Evolutionary conservation across 2,888 invertebrate species (phyloP), one percentile per base, ranked within the genome.

Genomic region (Drosophila greeni): DNA sequence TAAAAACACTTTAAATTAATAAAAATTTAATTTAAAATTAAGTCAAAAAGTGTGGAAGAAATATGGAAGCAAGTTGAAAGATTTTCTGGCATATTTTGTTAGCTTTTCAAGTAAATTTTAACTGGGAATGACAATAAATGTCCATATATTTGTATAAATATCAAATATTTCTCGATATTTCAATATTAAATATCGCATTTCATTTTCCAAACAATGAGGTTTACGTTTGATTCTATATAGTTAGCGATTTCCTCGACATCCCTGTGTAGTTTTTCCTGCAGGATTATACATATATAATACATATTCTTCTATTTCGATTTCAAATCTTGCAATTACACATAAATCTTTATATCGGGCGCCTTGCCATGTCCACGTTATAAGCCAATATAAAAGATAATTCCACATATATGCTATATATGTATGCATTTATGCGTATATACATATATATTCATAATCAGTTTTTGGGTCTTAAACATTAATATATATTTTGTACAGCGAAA

Each of bases 401-500:
- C 3, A 18, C 11, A 36, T 8, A 18, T 18, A 37, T 2, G 26
- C 1, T 37, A 4, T 16, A n/a, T 9, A 11, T 24, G 16, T 29
- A 34, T 23, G 7, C 16, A 12, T 12, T 12, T 26, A 7, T 29
- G 6, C 12, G 4, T 45, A 45, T 31, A 42, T 60, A 31, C 60
- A 37, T 12, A 39, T 39, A 65, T 51, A 59, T 68, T 66, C 47
- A 59, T 59, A 39, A 58, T 67, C 47, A 34, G 42, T 34, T 39
- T 34, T 39, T 39, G 49, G 39, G 20, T 37, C 47, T 62, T 60
- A 65, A 62, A 56, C 45, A 71, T 54, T 54, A 55, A 31, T 72
- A 47, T 72, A 47, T 61, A 31, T 72, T 47, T 76, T 76, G 81
- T 76, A 76, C 81, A 78, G 64, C 65, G 66, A 64, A 49, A 58